A percentile compares a stretch with the other conserved stretches of the same genome.
Evolutionary conservation across 2,797 vertebrate genomes (phyloP).

Genomic region (Poecilia gillii): DNA sequence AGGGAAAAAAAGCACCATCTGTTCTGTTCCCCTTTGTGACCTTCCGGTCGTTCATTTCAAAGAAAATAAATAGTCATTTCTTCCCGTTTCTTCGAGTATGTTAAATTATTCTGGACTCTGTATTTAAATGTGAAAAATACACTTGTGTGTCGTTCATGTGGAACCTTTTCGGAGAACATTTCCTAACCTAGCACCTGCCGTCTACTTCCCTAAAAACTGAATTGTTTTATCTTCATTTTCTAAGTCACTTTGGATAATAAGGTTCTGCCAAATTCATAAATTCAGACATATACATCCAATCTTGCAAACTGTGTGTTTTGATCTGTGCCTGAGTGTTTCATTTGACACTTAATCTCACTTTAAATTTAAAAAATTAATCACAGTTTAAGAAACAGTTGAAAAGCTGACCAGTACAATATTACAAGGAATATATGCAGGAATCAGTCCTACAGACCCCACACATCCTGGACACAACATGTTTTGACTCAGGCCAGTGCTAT

Average conservation of each 20-base stretch:
- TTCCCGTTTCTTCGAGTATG: neutral
- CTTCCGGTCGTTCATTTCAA: neutral
- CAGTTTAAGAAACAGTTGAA: neutral
- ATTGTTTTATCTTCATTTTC: neutral
- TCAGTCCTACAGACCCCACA: neutral
- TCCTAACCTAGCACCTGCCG: neutral
- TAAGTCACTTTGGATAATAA: neutral
- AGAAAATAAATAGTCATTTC: neutral
- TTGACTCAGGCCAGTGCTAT: too few species aligned
- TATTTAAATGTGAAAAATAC: neutral
- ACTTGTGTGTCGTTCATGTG: neutral
- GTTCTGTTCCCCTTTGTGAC: constrained; percentile 3
- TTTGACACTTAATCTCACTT: neutral
- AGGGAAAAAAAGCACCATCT: neutral
- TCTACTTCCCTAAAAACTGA: neutral
- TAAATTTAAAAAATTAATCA: neutral
- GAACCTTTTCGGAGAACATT: neutral
- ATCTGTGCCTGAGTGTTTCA: too few species aligned
- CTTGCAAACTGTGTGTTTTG: neutral
- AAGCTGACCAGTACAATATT: neutral
- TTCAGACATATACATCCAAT: neutral
- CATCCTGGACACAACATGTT: neutral
- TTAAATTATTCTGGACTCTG: neutral
- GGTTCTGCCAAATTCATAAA: neutral
- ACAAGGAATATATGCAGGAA: neutral